Base-by-base conservation (phyloP, 2,797 vertebrate species). In the Protonibea diacanthus region DNA sequence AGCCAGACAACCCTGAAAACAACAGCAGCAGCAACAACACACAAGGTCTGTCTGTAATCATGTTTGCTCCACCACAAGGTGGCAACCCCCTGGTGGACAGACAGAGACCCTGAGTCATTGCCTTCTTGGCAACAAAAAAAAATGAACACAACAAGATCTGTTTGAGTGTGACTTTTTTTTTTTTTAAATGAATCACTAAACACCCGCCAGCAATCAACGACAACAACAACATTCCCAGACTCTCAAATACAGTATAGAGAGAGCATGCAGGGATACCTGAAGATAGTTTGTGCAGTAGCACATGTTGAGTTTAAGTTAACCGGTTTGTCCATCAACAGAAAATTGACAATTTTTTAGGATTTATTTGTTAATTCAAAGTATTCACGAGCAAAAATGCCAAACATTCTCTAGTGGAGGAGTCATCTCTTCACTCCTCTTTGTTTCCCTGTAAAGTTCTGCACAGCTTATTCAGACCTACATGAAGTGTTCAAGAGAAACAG, bases 1-100 rank as follows among this genome's bases (percentile, higher is more conserved):
- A 74, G 65, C 44, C 66, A 68, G 74, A 78, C 85, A 88, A 88
- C 85, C 88, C 80, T 74, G 76, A 86, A 86, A 87, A 83, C 68
- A 87, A 69, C 71, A 89, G 71, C 56, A 74, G 45, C 68, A 76
- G 11, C 57, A 56, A 56, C 48, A 74, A 8, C 72, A 18, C 65
- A 78, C 84, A 91, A 90, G 87, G 86, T 81, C 81, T 56, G 53
- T 81, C 57, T 78, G 71, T 77, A 61, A 78, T 76, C 47, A 18
- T 40, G 86, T 82, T 61, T 78, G 57, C 73, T 71, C 80, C 60
- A 87, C 53, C 81, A 84, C 76, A 86, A 78, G 78, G 62, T 59
- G 71, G 78, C 66, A 80, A 87, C 73, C 67, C 79, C 51, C 58
- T 58, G 58, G 44, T 84, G 73, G 71, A 80, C 73, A 15, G 48